phyloP scores from a whole-genome alignment of 1,140 invertebrate species.

The Drosophila guanche region DNA sequence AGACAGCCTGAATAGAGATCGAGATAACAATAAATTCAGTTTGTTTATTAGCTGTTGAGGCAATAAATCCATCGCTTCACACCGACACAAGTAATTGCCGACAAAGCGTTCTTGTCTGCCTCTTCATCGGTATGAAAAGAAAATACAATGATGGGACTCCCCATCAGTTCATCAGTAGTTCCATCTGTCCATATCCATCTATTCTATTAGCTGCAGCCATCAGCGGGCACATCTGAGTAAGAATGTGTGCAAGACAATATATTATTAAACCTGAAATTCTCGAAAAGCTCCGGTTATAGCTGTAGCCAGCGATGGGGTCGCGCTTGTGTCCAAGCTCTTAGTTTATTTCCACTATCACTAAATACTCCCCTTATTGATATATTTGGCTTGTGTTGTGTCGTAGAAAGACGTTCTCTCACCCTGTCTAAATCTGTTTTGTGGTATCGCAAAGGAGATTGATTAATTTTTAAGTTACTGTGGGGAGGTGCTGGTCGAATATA shows the following conservation, averaged over 20 bases:
- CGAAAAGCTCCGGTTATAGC: conserved; percentile 69
- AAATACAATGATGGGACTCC: conserved; percentile 30
- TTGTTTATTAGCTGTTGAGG: conserved; percentile 75
- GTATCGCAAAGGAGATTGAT: too few species aligned
- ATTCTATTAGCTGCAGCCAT: conserved; percentile 30
- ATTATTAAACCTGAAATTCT: conserved; percentile 74
- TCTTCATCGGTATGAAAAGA: conserved; percentile 46
- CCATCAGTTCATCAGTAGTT: conserved; percentile 17
- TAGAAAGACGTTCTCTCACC: too few species aligned
- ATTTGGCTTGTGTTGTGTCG: neutral
- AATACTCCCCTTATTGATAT: conserved; percentile 61
- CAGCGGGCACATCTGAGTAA: conserved; percentile 50
- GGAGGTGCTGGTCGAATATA: too few species aligned
- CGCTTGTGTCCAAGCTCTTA: conserved; percentile 9
- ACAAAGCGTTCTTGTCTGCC: conserved; percentile 62
- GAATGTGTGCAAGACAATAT: conserved; percentile 72
- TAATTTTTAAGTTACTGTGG: too few species aligned
- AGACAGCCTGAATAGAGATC: conserved; percentile 68
- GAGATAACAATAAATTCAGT: conserved; percentile 74
- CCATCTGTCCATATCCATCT: conserved; percentile 32
- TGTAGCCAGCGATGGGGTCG: conserved; percentile 34
- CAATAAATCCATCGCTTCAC: conserved; percentile 73
- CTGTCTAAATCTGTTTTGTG: too few species aligned
- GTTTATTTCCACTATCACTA: conserved; percentile 37
- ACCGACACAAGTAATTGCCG: conserved; percentile 71